phyloP scores from a whole-genome alignment of 2,888 invertebrate species.

The Napeogenes sylphis region DNA sequence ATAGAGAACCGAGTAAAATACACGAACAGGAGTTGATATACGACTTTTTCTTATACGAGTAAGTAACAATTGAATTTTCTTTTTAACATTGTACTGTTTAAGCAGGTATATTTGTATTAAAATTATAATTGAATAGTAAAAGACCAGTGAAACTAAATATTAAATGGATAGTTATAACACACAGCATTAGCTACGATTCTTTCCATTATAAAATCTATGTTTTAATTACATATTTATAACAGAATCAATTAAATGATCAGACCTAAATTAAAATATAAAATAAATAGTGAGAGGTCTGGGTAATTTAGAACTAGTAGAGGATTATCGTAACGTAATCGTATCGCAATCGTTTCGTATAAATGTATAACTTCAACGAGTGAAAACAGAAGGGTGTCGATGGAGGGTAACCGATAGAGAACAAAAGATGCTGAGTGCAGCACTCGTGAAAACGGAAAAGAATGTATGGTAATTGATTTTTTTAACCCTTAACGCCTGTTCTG shows the following conservation, averaged over 20 bases:
- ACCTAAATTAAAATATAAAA: too few relatives aligned
- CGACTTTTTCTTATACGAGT: conserved; percentile 20
- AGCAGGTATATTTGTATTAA: too few relatives aligned
- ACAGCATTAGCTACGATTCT: too few relatives aligned
- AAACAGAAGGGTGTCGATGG: conserved; percentile 45
- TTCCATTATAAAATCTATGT: too few relatives aligned
- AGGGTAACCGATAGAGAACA: conserved; percentile 45
- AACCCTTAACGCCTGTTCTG: conserved; percentile 36
- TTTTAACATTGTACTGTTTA: too few relatives aligned
- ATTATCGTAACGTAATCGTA: conserved; percentile 1
- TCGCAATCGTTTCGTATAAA: conserved; percentile 31
- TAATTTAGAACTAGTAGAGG: background rate
- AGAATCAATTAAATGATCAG: too few relatives aligned
- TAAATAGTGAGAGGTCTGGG: too few relatives aligned
- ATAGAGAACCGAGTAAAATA: conserved; percentile 55
- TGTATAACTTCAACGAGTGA: conserved; percentile 27
- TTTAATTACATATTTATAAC: too few relatives aligned
- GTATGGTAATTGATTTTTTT: conserved; percentile 46
- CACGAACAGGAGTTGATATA: conserved; percentile 40
- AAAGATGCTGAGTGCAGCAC: conserved; percentile 38
- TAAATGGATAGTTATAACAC: too few relatives aligned
- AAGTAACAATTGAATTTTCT: conserved; percentile 7
- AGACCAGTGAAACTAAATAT: too few relatives aligned
- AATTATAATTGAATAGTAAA: too few relatives aligned
- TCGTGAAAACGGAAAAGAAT: conserved; percentile 41